Conservation (phyloP, 2,113 vertebrate genomes). For the Neomonachus schauinslandi region DNA sequence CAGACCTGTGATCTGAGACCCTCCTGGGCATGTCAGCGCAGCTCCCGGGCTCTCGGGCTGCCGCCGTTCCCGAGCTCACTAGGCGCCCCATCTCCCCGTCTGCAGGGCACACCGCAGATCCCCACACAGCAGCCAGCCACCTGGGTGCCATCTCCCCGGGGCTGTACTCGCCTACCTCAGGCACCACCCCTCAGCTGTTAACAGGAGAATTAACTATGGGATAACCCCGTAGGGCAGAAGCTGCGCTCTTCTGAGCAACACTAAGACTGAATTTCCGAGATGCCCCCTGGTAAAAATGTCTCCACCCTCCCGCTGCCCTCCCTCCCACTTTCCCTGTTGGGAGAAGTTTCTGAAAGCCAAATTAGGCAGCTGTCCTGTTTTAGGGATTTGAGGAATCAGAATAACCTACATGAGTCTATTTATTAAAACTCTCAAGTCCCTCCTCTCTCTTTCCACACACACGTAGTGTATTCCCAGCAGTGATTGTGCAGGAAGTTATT, state of each 20-base stretch:
- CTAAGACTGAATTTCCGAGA: neutral
- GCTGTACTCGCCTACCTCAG: neutral
- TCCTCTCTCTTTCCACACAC: rapidly evolving
- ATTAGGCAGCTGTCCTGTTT: neutral
- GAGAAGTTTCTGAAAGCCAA: neutral
- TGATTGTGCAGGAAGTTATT: neutral
- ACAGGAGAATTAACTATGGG: neutral
- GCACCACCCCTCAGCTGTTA: neutral
- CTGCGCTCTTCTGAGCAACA: neutral
- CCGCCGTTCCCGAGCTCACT: neutral
- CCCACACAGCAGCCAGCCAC: neutral
- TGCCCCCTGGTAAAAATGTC: neutral
- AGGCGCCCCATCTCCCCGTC: rapidly evolving
- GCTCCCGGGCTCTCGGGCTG: rapidly evolving
- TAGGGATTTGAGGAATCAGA: neutral
- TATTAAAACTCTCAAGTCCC: neutral
- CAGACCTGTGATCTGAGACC: neutral
- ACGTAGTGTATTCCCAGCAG: neutral
- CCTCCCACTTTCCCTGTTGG: neutral
- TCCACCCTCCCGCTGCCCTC: neutral
- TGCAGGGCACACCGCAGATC: too few species aligned
- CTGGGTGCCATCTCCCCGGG: neutral
- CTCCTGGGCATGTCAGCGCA: neutral
- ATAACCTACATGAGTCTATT: rapidly evolving
- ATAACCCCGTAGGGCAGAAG: neutral